Base-by-base conservation (phyloP, 2,888 invertebrate genomes). In the Mythimna ferrago region DNA sequence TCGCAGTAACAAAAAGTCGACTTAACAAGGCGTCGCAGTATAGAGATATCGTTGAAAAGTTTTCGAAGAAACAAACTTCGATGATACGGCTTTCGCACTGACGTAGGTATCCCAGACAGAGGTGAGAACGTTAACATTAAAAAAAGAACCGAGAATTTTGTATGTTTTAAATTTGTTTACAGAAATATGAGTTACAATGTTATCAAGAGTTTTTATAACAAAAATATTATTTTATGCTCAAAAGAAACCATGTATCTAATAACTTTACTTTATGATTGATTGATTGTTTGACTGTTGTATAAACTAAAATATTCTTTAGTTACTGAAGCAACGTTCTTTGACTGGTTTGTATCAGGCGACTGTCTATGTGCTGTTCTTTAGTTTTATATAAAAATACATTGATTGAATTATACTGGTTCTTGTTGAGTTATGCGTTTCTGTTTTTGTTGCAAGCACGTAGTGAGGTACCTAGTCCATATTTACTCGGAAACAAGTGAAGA, bases 211-310 rank as follows among this genome's bases (percentile, higher is more conserved):
- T 48, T 61, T 68, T 54, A 19, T 21, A 53, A 10, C 11, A 10
- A 41, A 16, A 73, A 60, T 58, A 71, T 35, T 38, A 64, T 77
- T 80, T 81, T 7, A 2, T n/a, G 57, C 62, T 67, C 26, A 62
- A 66, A 73, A 69, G 48, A 73, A 76, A 79, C 54, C 63, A 64
- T 66, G 53, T 56, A 63, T 16, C 72, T 66, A 35, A n/a, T 48
- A 62, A 65, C 35, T 69, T 60, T 70, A 66, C 65, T 83, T 73
- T 79, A 78, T 69, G 66, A 77, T 76, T 76, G 68, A 73, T 76
- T 80, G 78, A 76, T 81, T 76, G 73, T 71, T 82, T 66, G 70
- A 73, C 60, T 60, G 48, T 63, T 69, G 53, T 21, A 75, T 68
- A 76, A 69, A 70, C 63, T 71, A 51, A 38, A 66, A 69, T n/a